Evolutionary conservation across 2,888 invertebrate genomes (phyloP), one percentile per base, ranked within the genome.

Genomic region (Diarsia brunnea): DNA sequence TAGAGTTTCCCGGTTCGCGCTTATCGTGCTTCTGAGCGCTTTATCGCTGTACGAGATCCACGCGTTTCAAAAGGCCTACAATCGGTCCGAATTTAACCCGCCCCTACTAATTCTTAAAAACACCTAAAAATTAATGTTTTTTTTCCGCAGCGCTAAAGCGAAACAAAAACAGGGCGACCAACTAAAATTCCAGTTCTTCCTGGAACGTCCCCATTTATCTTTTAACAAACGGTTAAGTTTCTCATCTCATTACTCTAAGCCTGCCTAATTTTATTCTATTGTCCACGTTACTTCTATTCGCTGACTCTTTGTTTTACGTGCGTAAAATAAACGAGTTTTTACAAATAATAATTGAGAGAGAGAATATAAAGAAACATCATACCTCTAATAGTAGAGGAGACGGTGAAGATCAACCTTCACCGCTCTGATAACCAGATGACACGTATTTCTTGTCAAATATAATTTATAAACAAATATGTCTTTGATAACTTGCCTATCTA

Each of bases 221-320:
- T 65, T 63, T 67, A 64, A 79, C 81, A 79, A 85, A 76, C 85
- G 69, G 84, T 84, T 81, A 86, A 77, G 73, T 74, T 65, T 64
- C 51, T 51, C 69, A 58, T 61, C 64, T 84, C 77, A 80, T 84
- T 78, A 67, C 66, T 75, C 47, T 64, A 63, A 72, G 21, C 65
- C 45, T 55, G 4, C 58, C 72, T 79, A 79, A 86, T 74, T 67
- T 69, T 75, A 73, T 79, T 67, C 73, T 72, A 75, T 79, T 73
- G 79, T 78, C 16, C 19, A 45, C 43, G 45, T 55, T 38, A 7
- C 49, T 74, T 72, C 45, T 49, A 47, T 73, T 73, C 38, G 61
- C 31, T n/a, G 27, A 24, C 16, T 53, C 21, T 73, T 84, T 53
- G 51, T 74, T 72, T 31, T 75, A 64, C n/a, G 31, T 24, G 0